Evolutionary conservation across 2,888 invertebrate species (phyloP), one percentile per base, ranked within the genome.

Genomic region (Tryphoninae sp.): DNA sequence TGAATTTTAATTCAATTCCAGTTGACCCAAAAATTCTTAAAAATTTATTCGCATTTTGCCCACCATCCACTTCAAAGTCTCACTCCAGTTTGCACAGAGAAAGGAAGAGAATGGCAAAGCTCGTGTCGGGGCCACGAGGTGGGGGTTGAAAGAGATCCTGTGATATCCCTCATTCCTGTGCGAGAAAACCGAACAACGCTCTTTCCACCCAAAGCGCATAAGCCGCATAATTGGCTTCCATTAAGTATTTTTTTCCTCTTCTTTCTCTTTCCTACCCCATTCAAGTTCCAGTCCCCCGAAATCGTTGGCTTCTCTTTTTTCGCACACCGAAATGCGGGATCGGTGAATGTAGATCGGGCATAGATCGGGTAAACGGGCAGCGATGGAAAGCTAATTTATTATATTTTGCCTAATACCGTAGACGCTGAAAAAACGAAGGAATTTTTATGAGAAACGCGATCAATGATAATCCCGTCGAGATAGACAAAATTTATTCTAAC

Each of bases 1-100:
- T 81, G 69, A 81, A 81, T 81, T 81, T 78, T 64, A 81, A 81
- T 81, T 78, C 78, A 74, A 81, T 81, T 65, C 53, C 69, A 67
- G 51, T 74, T 81, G 81, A 81, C 78, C 74, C 74, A 78, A 81
- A 81, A 81, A 81, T 71, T 78, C 74, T 78, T 61, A 64, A 71
- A 74, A 71, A 78, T 78, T 78, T 71, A 81, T 81, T 81, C 64
- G 78, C 64, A 55, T 53, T 78, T 64, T 59, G 65, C 61, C 67
- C 53, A 13, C 59, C 67, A 42, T 72, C 71, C 11, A 51, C 58
- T 59, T n/a, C n/a, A 45, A 23, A 45, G 19, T 61, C 45, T 74
- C 74, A 55, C 73, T 69, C 40, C 55, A 45, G 58, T 64, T 40
- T 65, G 53, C 55, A 45, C 68, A 64, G 19, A 16, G 16, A 61